Percentiles rank a stretch among this genome's conserved stretches.
Evolutionary conservation across 2,888 invertebrate genomes (phyloP).

Genomic region (Emesis russula): DNA sequence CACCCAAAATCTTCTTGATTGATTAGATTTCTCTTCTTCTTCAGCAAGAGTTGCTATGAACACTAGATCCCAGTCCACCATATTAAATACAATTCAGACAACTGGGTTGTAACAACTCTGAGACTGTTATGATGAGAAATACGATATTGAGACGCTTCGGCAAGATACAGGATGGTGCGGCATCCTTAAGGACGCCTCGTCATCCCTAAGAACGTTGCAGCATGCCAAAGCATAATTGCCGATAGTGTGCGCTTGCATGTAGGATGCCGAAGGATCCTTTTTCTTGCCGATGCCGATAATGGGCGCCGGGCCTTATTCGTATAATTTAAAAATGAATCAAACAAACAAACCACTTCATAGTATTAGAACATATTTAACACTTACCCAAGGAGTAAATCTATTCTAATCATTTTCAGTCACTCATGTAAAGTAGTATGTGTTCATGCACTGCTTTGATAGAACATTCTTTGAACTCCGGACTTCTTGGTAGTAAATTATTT

Average conservation of each 20-base stretch:
- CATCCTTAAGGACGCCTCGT: constrained; percentile 52
- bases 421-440: constrained; percentile 11
- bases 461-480: background rate
- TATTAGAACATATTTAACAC: constrained; percentile 13
- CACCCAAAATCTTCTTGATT: constrained; percentile 76
- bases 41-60: constrained; percentile 73
- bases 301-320: constrained; percentile 58
- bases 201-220: constrained; percentile 68
- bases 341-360: constrained; percentile 11
- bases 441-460: constrained; percentile 12
- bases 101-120: constrained; percentile 63
- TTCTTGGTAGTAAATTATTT: background rate
- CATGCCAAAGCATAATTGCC: constrained; percentile 31
- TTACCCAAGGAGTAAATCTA: constrained; percentile 8
- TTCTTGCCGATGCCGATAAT: constrained; percentile 47
- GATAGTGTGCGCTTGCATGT: constrained; percentile 32
- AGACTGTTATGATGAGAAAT: constrained; percentile 69
- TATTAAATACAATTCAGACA: constrained; percentile 35
- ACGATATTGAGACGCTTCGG: constrained; percentile 74
- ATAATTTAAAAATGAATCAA: constrained; percentile 11
- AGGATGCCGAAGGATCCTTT: constrained; percentile 75
- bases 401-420: constrained; percentile 11
- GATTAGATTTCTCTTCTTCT: constrained; percentile 77
- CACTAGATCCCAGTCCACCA: constrained; percentile 79
- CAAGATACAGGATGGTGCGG: constrained; percentile 55